These are phyloP conservation scores for Drosophila carrolli DNA, from an alignment of 1,140 invertebrate genomes.

Conservation along the genomic window DNA sequence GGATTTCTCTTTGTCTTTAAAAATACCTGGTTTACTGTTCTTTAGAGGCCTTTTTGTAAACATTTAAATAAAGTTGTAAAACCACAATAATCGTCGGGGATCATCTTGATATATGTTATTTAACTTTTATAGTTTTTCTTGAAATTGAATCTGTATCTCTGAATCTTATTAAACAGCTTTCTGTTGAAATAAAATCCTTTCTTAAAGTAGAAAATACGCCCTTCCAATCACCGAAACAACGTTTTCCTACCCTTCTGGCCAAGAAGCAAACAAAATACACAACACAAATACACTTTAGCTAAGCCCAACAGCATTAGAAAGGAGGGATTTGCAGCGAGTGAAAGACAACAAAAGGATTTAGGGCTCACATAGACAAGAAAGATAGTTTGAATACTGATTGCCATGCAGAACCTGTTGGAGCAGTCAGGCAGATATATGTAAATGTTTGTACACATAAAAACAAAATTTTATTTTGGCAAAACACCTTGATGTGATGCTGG, in stretches of 20 bases:
- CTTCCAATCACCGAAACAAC: slow-evolving; percentile 1
- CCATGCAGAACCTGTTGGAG: slow-evolving; percentile 60
- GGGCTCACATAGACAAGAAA: slow-evolving; percentile 17
- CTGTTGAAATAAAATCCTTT: not conserved
- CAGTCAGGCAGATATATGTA: not conserved
- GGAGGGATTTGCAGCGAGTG: slow-evolving; percentile 43
- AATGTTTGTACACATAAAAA: not conserved
- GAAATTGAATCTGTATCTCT: not conserved
- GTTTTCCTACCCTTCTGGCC: slow-evolving; percentile 24
- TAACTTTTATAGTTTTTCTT: not conserved
- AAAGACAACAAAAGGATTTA: slow-evolving; percentile 51
- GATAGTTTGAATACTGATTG: slow-evolving; percentile 37
- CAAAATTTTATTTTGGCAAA: no score
- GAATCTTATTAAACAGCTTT: not conserved
- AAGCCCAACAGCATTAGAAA: slow-evolving; percentile 53
- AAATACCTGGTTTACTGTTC: no score
- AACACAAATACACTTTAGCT: slow-evolving; percentile 49
- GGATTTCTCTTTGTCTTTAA: slow-evolving; percentile 11
- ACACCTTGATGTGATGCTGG: no score
- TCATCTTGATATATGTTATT: no score
- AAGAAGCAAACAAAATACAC: slow-evolving; percentile 33
- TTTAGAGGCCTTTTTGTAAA: no score
- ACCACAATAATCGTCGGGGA: no score
- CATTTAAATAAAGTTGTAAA: no score
- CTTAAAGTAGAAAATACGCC: not conserved